These are phyloP conservation scores for Pseudois nayaur DNA, from an alignment of 2,113 vertebrate genomes.

Conservation along the genomic window DNA sequence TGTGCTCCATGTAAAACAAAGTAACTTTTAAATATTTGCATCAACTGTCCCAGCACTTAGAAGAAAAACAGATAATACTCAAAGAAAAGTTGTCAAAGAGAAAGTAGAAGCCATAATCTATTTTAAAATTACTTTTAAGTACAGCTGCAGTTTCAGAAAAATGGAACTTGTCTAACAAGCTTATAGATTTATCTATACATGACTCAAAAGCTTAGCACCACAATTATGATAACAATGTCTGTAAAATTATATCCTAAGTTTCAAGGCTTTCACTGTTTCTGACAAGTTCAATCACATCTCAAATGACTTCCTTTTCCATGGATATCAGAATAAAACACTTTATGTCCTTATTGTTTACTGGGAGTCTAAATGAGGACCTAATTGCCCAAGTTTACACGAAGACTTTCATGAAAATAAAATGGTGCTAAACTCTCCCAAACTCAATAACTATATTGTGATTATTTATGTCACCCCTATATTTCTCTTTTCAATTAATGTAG, in stretches of 20 bases:
- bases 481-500: conserved; percentile 75
- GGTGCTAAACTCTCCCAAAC: background rate
- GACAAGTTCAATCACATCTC: background rate
- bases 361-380: background rate
- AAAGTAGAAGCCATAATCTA: background rate
- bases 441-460: background rate
- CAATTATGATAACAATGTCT: background rate
- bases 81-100: background rate
- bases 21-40: conserved; percentile 45
- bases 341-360: background rate
- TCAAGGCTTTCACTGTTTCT: conserved; percentile 1
- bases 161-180: background rate
- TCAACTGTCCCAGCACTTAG: background rate
- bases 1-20: conserved; percentile 15
- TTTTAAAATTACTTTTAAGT: conserved; percentile 15
- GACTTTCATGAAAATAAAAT: conserved; percentile 12
- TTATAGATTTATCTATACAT: background rate
- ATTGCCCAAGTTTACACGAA: background rate
- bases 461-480: background rate
- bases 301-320: background rate
- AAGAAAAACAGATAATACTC: background rate
- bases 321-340: conserved; percentile 13
- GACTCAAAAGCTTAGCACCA: conserved; percentile 8
- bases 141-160: background rate
- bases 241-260: background rate